Evolutionary conservation across 2,888 invertebrate species (phyloP).

Genomic region (Strigamia crassipes): DNA sequence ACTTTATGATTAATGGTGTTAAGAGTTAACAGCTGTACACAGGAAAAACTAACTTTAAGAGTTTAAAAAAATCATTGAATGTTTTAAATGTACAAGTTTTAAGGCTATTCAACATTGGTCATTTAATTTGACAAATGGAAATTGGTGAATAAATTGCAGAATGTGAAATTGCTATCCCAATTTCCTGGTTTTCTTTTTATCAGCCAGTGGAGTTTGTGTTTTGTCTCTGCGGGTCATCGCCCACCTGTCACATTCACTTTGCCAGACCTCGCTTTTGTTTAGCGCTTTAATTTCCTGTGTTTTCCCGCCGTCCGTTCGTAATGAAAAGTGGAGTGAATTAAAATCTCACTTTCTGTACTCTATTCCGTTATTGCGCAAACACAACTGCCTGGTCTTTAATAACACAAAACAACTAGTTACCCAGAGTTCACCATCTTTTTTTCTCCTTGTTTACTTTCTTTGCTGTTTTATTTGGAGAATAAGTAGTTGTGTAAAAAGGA

Average conservation of each 20-base stretch:
- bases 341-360: slow-evolving; percentile 25
- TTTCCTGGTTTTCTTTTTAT: slow-evolving; percentile 42
- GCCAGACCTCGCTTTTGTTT: slow-evolving; percentile 35
- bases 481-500: not conserved
- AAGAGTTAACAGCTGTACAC: no score
- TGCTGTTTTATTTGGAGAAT: no score
- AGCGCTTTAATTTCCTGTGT: slow-evolving; percentile 42
- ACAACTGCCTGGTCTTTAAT: not conserved
- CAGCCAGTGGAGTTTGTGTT: slow-evolving; percentile 27
- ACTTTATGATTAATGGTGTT: no score
- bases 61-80: no score
- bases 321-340: slow-evolving; percentile 42
- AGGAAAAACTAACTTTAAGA: no score
- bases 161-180: slow-evolving; percentile 31
- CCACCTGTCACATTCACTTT: slow-evolving; percentile 38
- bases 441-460: not conserved
- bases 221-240: slow-evolving; percentile 42
- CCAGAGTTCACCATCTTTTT: not conserved
- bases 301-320: slow-evolving; percentile 42
- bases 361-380: not conserved
- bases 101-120: not conserved
- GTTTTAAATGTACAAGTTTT: not conserved
- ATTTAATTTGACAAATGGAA: slow-evolving; percentile 39
- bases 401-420: slow-evolving; percentile 27
- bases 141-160: slow-evolving; percentile 41